Evolutionary conservation across 1,140 invertebrate genomes (phyloP), one percentile per base, ranked within the genome.

Genomic region (Aphelinus certus): DNA sequence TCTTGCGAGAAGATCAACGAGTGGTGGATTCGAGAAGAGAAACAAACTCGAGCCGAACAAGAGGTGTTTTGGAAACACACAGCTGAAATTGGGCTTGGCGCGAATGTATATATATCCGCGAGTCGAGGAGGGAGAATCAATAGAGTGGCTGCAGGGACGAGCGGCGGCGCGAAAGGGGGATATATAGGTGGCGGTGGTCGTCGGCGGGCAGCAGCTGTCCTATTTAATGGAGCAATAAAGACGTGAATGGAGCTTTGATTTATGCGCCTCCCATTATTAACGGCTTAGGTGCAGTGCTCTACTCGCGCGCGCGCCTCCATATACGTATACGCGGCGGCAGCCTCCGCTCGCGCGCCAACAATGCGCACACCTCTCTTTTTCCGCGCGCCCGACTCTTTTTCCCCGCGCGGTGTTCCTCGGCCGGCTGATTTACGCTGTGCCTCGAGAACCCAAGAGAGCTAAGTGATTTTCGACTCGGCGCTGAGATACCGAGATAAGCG

Each of bases 161-260:
- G 58, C n/a, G 58, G 4, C 10, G 9, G 7, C 58, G 58, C 26
- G 4, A 9, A n/a, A 60, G 5, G 58, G n/a, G 42, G 10, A 7
- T 7, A 5, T 10, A 55, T 55, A 10, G 5, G 10, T 55, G 10
- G 53, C 5, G 53, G 53, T 7, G 10, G 5, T 26, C 26, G 55
- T 47, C 57, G 58, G 49, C 62, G 61, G 62, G 81, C 79, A 82
- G 82, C 85, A 87, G 85, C 85, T 86, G 85, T 84, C 85, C 82
- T 81, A 80, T 87, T 87, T 87, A 86, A 86, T 87, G 83, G 83
- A 86, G 85, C 84, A 87, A 87, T 87, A 87, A 87, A 87, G 85
- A 87, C 83, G 79, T 82, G 85, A 87, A 84, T 85, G 79, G 81
- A 78, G 79, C 83, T 83, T 83, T 87, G 86, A 87, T 87, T 87